A percentile compares a stretch with the other conserved stretches of the same genome.
These are phyloP conservation scores for Brachyptera putata DNA, from an alignment of 2,888 invertebrate genomes.

Conservation along the genomic window DNA sequence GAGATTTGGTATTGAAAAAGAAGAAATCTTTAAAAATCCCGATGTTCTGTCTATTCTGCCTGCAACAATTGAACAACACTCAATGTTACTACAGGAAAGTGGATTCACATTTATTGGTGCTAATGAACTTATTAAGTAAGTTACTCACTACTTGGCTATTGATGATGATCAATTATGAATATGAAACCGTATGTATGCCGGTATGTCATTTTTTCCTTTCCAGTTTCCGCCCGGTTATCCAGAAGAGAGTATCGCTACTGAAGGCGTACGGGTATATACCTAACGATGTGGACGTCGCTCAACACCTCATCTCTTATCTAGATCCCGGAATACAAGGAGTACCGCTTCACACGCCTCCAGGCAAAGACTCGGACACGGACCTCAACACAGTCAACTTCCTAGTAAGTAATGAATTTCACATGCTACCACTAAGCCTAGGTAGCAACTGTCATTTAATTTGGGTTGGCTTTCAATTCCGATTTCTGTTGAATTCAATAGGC, in stretches of 20 bases:
- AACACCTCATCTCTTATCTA: conserved; percentile 41
- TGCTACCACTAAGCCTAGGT: too few species aligned
- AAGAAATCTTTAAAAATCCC: conserved; percentile 53
- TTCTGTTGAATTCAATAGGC: too few species aligned
- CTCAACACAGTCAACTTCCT: not conserved
- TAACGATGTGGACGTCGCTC: conserved; percentile 42
- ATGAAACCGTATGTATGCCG: not conserved
- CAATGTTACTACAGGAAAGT: conserved; percentile 57
- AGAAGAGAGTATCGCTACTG: conserved; percentile 42
- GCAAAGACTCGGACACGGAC: not conserved
- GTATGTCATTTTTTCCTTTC: conserved; percentile 25
- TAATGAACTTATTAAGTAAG: not conserved
- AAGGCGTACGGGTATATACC: conserved; percentile 46
- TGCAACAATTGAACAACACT: conserved; percentile 57
- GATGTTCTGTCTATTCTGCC: conserved; percentile 55
- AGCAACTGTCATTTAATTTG: too few species aligned
- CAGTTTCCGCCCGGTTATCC: conserved; percentile 42
- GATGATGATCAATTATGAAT: not conserved
- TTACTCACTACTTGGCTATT: too few species aligned
- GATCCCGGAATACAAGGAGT: not conserved
- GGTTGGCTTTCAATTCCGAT: too few species aligned
- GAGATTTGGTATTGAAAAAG: conserved; percentile 44
- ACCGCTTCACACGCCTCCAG: not conserved
- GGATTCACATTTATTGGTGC: conserved; percentile 47
- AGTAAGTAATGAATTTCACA: not conserved